These are phyloP conservation scores for Sula dactylatra DNA, from an alignment of 2,113 vertebrate genomes.

Conservation along the genomic window DNA sequence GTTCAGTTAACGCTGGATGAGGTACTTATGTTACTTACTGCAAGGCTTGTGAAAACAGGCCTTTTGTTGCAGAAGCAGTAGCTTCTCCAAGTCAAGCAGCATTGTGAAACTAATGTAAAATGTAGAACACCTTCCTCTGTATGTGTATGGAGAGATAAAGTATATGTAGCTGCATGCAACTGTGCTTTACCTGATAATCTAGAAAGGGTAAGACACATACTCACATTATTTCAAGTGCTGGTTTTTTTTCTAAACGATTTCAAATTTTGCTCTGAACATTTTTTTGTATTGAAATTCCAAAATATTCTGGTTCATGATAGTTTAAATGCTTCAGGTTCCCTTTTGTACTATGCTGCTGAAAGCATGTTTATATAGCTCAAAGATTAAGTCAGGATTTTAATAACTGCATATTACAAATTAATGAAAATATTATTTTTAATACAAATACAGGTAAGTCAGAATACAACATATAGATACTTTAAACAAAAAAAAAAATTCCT, in stretches of 20 bases:
- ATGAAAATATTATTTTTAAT: neutral
- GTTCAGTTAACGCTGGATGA: neutral
- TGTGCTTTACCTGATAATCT: neutral
- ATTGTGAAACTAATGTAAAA: neutral
- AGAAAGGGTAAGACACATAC: neutral
- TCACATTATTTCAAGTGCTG: neutral
- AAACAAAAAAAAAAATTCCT: accelerated
- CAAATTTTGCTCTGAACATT: neutral
- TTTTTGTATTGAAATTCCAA: neutral
- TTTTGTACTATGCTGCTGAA: neutral
- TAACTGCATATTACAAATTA: neutral
- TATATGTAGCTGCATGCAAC: neutral
- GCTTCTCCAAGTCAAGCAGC: neutral
- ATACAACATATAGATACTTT: neutral
- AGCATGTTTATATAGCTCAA: neutral
- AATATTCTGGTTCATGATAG: neutral
- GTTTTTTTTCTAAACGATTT: neutral
- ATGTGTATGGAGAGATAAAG: neutral
- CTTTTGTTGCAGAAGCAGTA: neutral
- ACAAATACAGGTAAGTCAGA: neutral
- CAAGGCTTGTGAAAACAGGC: neutral
- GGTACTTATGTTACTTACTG: neutral
- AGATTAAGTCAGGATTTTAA: neutral
- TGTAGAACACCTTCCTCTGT: neutral
- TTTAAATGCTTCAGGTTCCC: neutral